These are phyloP conservation scores for Lanius ludovicianus DNA, from an alignment of 2,113 vertebrate species.

Conservation along the genomic window DNA sequence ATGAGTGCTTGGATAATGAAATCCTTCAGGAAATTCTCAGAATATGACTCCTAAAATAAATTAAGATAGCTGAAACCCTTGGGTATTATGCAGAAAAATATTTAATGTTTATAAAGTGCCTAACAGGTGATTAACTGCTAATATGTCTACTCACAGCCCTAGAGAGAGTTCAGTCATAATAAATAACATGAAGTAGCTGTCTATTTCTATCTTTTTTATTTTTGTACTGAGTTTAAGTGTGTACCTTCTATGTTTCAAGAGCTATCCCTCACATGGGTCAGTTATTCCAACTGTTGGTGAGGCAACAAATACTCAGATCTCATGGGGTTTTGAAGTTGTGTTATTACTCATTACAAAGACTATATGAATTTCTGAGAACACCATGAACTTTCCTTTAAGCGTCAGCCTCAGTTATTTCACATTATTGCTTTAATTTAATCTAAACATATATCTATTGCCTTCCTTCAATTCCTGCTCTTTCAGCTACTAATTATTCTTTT, in stretches of 20 bases:
- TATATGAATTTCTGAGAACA: not conserved
- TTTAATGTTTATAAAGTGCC: not conserved
- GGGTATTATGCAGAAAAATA: not conserved
- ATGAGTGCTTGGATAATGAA: not conserved
- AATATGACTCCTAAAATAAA: not conserved
- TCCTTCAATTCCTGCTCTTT: not conserved
- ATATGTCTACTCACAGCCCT: not conserved
- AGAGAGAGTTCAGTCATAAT: not conserved
- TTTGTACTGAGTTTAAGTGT: not conserved
- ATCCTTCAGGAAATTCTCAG: not conserved
- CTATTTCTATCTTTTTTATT: not conserved
- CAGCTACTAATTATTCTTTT: not conserved
- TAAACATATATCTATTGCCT: not conserved
- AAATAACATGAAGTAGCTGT: not conserved
- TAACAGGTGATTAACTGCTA: not conserved
- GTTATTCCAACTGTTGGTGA: not conserved
- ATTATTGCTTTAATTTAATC: not conserved
- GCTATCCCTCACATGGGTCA: not conserved
- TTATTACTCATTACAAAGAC: not conserved
- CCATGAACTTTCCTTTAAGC: not conserved
- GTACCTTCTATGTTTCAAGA: not conserved
- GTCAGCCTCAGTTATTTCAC: not conserved
- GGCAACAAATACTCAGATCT: not conserved
- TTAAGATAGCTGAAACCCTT: not conserved
- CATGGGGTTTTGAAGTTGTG: not conserved